Conservation (phyloP, 2,888 invertebrate species). For the Caenorhabditis wallacei region DNA sequence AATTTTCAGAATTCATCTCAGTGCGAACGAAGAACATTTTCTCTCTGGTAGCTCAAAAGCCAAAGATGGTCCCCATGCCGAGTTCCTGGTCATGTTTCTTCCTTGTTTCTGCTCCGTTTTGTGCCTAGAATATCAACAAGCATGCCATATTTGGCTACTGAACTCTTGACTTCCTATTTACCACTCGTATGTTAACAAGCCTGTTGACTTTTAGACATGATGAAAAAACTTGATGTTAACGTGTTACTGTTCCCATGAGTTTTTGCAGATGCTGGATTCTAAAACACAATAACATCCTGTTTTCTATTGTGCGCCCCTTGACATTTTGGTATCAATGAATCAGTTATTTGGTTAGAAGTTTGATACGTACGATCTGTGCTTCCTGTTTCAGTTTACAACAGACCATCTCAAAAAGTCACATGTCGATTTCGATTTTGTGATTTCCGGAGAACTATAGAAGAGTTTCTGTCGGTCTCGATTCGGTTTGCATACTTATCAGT, state of each 20-base stretch:
- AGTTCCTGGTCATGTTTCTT: neutral
- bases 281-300: conserved; percentile 35
- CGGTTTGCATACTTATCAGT: conserved; percentile 29
- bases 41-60: conserved; percentile 1
- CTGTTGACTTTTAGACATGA: too few relatives aligned
- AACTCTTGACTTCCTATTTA: neutral
- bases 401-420: conserved; percentile 39
- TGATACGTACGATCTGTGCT: conserved; percentile 45
- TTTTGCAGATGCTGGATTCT: neutral
- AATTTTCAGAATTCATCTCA: conserved; percentile 10
- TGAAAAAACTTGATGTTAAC: conserved; percentile 14
- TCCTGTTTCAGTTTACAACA: conserved; percentile 15
- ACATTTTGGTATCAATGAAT: conserved; percentile 25
- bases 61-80: conserved; percentile 15
- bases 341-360: conserved; percentile 10
- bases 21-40: conserved; percentile 4
- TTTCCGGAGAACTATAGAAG: conserved; percentile 43
- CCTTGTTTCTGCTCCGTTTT: neutral
- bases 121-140: conserved; percentile 9
- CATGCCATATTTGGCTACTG: neutral
- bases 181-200: too few relatives aligned
- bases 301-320: neutral
- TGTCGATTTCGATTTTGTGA: conserved; percentile 17
- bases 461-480: conserved; percentile 24
- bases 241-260: conserved; percentile 7